Percentiles rank a stretch among this genome's conserved stretches.
These are phyloP conservation scores for Drosophila pruinosa DNA, from an alignment of 1,140 invertebrate species.

Conservation along the genomic window DNA sequence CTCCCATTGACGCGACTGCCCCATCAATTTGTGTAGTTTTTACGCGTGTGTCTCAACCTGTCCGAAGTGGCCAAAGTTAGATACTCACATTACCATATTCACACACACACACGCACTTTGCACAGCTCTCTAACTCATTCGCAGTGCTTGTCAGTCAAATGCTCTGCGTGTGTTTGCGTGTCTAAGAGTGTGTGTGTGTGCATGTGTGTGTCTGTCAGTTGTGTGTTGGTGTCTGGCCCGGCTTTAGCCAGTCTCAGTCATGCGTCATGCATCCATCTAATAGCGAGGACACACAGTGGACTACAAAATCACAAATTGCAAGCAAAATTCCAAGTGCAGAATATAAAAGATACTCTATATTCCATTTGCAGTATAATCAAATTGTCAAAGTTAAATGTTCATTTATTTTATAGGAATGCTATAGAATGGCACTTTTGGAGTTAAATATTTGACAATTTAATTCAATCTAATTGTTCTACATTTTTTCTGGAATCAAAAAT, in stretches of 20 bases:
- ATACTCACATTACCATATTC: conserved; percentile 63
- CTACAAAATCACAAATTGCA: background rate
- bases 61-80: conserved; percentile 67
- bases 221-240: conserved; percentile 45
- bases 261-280: conserved; percentile 75
- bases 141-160: conserved; percentile 44
- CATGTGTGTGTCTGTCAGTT: conserved; percentile 13
- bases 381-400: no score
- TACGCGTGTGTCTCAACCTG: conserved; percentile 79
- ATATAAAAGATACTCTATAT: background rate
- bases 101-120: conserved; percentile 17
- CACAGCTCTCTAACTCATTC: conserved; percentile 30
- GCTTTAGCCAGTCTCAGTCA: conserved; percentile 52
- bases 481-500: background rate
- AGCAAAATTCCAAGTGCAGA: background rate
- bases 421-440: no score
- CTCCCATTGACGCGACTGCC: conserved; percentile 13
- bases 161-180: conserved; percentile 16
- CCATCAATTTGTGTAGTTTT: conserved; percentile 76
- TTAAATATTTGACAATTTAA: background rate
- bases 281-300: conserved; percentile 56
- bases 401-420: no score
- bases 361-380: no score
- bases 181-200: conserved; percentile 7
- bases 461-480: background rate